These are phyloP conservation scores for Zoanthus sociatus DNA, from an alignment of 92 coral and sea anemone genomes.

Conservation along the genomic window DNA sequence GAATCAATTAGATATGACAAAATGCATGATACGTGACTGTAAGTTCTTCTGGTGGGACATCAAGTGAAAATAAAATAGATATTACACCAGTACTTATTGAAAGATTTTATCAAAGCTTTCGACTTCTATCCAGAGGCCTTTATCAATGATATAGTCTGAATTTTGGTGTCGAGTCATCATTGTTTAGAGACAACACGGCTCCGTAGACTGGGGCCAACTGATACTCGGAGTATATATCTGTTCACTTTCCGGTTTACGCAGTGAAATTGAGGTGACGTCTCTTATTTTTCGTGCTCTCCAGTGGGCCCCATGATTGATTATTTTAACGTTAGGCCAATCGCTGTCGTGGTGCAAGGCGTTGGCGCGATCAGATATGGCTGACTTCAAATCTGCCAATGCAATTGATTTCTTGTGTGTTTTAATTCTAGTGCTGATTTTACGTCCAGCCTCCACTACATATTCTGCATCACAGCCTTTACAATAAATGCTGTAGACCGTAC, in stretches of 20 bases:
- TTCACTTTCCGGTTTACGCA: not conserved
- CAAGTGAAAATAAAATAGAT: too few relatives aligned
- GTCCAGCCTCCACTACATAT: not conserved
- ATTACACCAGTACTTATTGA: too few relatives aligned
- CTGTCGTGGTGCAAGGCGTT: constrained; percentile 1
- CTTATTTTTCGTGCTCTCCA: not conserved
- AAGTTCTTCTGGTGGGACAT: too few relatives aligned
- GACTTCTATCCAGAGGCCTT: too few relatives aligned
- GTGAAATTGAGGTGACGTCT: not conserved
- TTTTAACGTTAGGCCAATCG: constrained; percentile 8
- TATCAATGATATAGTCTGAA: too few relatives aligned
- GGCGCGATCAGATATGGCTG: constrained; percentile 10
- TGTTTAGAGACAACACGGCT: not conserved
- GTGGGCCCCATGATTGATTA: not conserved
- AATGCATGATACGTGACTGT: too few relatives aligned
- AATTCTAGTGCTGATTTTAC: not conserved
- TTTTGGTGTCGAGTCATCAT: not conserved
- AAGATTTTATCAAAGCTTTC: too few relatives aligned
- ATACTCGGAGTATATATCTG: not conserved
- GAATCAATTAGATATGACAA: too few relatives aligned
- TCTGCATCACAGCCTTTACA: not conserved
- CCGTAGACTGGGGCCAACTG: not conserved
- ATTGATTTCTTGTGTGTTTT: constrained; percentile 1
- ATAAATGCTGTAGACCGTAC: too few relatives aligned
- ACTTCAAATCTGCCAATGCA: not conserved